These are phyloP conservation scores for Falco cherrug DNA, from an alignment of 2,797 vertebrate species.

Conservation along the genomic window DNA sequence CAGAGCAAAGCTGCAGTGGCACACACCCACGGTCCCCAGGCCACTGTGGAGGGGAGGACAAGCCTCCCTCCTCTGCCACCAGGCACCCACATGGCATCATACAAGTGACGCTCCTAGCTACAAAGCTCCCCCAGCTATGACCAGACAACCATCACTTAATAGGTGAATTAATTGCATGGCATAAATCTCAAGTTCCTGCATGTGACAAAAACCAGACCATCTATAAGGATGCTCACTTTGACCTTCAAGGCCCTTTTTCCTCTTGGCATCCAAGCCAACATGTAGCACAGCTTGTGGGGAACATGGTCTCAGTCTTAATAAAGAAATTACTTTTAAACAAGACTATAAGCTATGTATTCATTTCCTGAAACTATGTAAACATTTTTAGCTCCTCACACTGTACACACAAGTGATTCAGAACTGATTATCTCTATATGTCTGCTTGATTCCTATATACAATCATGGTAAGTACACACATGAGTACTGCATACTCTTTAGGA, in stretches of 20 bases:
- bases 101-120: too few relatives aligned
- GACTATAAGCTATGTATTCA: background rate
- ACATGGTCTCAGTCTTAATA: background rate
- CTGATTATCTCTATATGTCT: background rate
- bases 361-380: background rate
- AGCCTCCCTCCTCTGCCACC: background rate
- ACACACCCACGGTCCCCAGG: fast-evolving
- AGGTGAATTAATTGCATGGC: fast-evolving
- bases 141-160: background rate
- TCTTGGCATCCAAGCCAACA: background rate
- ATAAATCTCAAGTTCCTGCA: background rate
- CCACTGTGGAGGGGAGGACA: background rate
- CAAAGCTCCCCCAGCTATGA: background rate
- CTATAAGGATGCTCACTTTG: background rate
- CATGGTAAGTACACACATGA: fast-evolving
- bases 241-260: background rate
- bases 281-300: background rate
- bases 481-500: background rate
- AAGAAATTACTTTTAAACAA: background rate
- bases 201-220: fast-evolving
- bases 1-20: background rate
- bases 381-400: background rate
- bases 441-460: background rate
- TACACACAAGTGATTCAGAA: background rate
- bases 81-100: background rate